Evolutionary conservation across 35 echinoderm and acorn worm species (phyloP).

Genomic region (Ophiothrix spiculata): DNA sequence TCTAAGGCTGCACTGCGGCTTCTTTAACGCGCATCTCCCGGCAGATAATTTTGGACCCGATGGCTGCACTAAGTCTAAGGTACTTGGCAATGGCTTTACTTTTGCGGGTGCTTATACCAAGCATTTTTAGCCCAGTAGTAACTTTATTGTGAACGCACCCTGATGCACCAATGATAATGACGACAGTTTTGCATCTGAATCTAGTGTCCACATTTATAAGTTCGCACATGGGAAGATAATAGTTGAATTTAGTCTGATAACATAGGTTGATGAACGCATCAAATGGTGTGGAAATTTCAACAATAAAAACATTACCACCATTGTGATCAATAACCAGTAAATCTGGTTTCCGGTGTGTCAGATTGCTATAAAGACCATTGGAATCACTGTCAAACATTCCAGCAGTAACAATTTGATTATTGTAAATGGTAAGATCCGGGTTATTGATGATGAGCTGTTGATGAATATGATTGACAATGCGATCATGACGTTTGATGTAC

Average conservation of each 20-base stretch:
- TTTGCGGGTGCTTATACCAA: neutral
- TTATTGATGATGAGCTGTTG: too few species aligned
- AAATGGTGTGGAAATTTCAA: neutral
- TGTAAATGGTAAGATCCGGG: too few species aligned
- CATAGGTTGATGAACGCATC: neutral
- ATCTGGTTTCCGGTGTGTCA: neutral
- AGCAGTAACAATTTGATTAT: too few species aligned
- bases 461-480: slow-evolving; percentile 1
- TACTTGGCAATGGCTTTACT: slow-evolving; percentile 3
- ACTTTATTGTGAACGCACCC: neutral
- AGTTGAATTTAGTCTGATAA: neutral
- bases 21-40: too few species aligned
- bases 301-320: neutral
- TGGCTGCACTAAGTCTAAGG: neutral
- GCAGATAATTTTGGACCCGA: neutral
- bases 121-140: neutral
- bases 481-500: neutral
- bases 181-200: too few species aligned
- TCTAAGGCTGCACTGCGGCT: too few species aligned
- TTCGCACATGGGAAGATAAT: neutral
- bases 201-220: neutral
- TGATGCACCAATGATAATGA: neutral
- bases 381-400: too few species aligned
- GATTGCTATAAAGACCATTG: neutral
- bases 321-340: neutral